Percentiles rank a stretch among this genome's conserved stretches.
Evolutionary conservation across 30 jellyfish, hydroid and myxozoan species (phyloP).

Genomic region (Aurelia sp.): DNA sequence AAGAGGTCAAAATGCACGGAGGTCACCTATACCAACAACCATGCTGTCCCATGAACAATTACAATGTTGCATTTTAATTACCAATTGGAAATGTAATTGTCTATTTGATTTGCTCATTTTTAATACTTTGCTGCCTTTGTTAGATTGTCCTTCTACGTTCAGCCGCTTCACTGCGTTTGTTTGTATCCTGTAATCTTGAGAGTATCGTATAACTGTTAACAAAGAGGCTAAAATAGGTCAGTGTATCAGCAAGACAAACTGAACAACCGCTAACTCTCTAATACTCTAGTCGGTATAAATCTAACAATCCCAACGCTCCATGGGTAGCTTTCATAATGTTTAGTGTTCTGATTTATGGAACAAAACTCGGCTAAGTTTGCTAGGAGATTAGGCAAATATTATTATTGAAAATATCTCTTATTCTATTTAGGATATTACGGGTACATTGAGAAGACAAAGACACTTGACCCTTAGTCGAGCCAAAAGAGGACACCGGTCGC

Average conservation of each 20-base stretch:
- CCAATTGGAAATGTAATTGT: constrained; percentile 27
- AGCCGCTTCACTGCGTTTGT: constrained; percentile 29
- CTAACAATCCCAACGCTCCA: constrained; percentile 24
- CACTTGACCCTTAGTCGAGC: constrained; percentile 51
- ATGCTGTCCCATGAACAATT: too few relatives aligned
- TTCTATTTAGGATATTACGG: constrained; percentile 69
- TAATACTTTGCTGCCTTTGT: constrained; percentile 4
- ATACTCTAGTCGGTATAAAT: constrained; percentile 38
- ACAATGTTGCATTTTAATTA: too few relatives aligned
- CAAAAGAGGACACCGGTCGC: constrained; percentile 36
- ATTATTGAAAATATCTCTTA: constrained; percentile 64
- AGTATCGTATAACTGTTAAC: constrained; percentile 45
- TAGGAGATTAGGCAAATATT: constrained; percentile 58
- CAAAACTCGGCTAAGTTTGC: constrained; percentile 60
- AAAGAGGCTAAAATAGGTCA: constrained; percentile 51
- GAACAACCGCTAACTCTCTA: constrained; percentile 54
- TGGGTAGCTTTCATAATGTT: constrained; percentile 42
- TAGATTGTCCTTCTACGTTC: not conserved
- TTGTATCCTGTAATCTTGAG: constrained; percentile 5
- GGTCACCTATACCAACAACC: too few relatives aligned
- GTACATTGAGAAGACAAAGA: constrained; percentile 50
- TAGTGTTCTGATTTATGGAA: constrained; percentile 51
- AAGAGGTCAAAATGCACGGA: too few relatives aligned
- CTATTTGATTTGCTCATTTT: constrained; percentile 14
- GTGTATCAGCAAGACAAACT: constrained; percentile 54